Base-by-base conservation (phyloP, 2,113 vertebrate species). In the Mobula birostris region DNA sequence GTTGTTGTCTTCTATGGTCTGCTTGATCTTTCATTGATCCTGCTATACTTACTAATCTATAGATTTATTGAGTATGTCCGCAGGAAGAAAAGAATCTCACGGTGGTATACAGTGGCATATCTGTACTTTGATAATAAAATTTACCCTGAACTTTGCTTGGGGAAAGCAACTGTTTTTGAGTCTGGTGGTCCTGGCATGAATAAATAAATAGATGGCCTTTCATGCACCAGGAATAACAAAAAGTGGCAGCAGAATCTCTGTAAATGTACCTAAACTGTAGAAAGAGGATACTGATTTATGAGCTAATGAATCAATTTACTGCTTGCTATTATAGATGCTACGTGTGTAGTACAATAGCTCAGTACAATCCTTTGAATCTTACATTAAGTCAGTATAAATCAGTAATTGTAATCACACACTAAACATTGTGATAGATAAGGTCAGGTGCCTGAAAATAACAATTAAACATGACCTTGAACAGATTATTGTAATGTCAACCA, bases 401-500 rank as follows among this genome's bases (percentile, higher is more conserved):
- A 93, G 91, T 48, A 74, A 29, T 74, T 93, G 68, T 93, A 93
- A 93, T 93, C 70, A 93, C 32, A 93, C 68, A 93, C 68, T 76
- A 93, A 93, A 93, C 70, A 72, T 93, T 76, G 40, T 56, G 70
- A 74, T 56, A 76, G 66, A 93, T 93, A 93, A 93, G 91, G 91
- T 93, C 36, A 74, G 91, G 68, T 56, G 70, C 63, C 91, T 93
- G 91, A 93, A 93, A 93, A 93, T 93, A 93, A 93, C 40, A 83
- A 83, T 94, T 83, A 94, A 85, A 32, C 80, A 14, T 12, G 79
- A 94, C 94, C 94, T 87, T 94, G 94, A 82, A 94, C 83, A 94
- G 94, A 79, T 94, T 87, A 79, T 93, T 87, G 94, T 93, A 94
- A 97, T 97, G 96, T 96, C 96, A 96, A 96, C 96, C 96, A 96